These are phyloP conservation scores for Drosophila meridiana DNA, from an alignment of 2,888 invertebrate genomes.

Conservation along the genomic window DNA sequence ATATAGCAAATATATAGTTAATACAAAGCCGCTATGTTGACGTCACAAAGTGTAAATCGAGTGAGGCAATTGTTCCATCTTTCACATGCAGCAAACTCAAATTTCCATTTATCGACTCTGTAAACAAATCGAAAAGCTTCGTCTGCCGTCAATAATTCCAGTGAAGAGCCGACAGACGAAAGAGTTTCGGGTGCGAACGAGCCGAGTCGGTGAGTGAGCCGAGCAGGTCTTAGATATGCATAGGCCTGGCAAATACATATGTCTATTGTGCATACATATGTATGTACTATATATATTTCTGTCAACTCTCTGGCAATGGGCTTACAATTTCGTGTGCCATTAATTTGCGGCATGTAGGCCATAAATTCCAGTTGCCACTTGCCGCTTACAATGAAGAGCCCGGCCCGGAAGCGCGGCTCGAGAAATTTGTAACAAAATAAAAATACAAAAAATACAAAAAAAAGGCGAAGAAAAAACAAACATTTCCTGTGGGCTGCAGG, in stretches of 20 bases:
- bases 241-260: neutral
- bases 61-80: neutral
- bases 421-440: slow-evolving; percentile 50
- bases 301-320: slow-evolving; percentile 25
- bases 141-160: too few species aligned
- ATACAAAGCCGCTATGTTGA: neutral
- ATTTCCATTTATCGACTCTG: neutral
- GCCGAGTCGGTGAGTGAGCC: slow-evolving; percentile 6
- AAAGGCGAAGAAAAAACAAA: slow-evolving; percentile 33
- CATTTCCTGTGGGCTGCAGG: slow-evolving; percentile 74
- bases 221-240: neutral
- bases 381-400: slow-evolving; percentile 43
- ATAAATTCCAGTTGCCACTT: slow-evolving; percentile 48
- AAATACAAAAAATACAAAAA: neutral
- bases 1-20: neutral
- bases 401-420: slow-evolving; percentile 54
- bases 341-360: slow-evolving; percentile 48
- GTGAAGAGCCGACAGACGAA: neutral
- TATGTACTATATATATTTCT: neutral
- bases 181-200: neutral
- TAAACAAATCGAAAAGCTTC: slow-evolving; percentile 1
- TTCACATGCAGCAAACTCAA: neutral
- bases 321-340: slow-evolving; percentile 40
- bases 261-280: neutral
- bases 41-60: neutral